Evolutionary conservation across 2,113 vertebrate species (phyloP).

Genomic region (Amphilophus citrinellus): DNA sequence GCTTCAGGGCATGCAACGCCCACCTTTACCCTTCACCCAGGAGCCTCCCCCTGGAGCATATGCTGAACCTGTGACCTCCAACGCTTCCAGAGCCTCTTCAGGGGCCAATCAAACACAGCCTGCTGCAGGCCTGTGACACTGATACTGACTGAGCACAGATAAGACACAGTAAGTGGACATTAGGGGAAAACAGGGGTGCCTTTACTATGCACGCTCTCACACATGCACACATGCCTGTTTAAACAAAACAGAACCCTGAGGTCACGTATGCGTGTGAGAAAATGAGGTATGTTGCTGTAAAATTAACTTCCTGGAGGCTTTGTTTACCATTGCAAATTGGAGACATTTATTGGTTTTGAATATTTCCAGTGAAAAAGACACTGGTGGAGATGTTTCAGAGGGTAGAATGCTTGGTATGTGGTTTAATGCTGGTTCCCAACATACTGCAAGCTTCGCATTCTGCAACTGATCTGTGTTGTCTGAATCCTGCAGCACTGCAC

Average conservation of each 20-base stretch:
- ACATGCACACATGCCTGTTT: slow-evolving; percentile 10
- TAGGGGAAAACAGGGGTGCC: background rate
- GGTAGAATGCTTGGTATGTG: slow-evolving; percentile 75
- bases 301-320: background rate
- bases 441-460: slow-evolving; percentile 80
- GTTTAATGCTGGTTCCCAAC: slow-evolving; percentile 76
- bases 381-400: slow-evolving; percentile 65
- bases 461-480: slow-evolving; percentile 80
- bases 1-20: slow-evolving; percentile 7
- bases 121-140: slow-evolving; percentile 39
- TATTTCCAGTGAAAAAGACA: slow-evolving; percentile 52
- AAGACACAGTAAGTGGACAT: slow-evolving; percentile 47
- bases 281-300: background rate
- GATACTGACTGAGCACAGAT: slow-evolving; percentile 46
- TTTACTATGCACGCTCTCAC: slow-evolving; percentile 6
- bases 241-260: slow-evolving; percentile 29
- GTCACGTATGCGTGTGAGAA: slow-evolving; percentile 18
- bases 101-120: slow-evolving; percentile 51
- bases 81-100: slow-evolving; percentile 58
- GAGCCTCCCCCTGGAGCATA: slow-evolving; percentile 43
- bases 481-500: slow-evolving; percentile 76
- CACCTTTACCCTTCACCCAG: slow-evolving; percentile 38
- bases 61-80: slow-evolving; percentile 66
- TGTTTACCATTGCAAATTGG: slow-evolving; percentile 20
- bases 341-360: slow-evolving; percentile 47